These are phyloP conservation scores for Hormaphis cornu DNA, from an alignment of 1,140 invertebrate genomes.

Conservation along the genomic window DNA sequence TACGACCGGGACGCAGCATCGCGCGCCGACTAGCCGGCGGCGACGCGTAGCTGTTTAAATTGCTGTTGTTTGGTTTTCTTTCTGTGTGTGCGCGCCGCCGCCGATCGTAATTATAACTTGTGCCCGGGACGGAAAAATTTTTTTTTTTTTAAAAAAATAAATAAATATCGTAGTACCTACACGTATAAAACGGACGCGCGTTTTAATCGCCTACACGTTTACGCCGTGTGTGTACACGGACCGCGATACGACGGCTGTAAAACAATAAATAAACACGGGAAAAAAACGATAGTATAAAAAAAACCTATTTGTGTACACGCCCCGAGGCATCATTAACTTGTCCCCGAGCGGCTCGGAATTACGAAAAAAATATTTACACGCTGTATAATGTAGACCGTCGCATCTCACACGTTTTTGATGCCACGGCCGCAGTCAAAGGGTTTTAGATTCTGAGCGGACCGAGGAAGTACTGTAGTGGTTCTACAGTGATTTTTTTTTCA, in stretches of 20 bases:
- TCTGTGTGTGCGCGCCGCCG: background rate
- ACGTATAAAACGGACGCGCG: conserved; percentile 24
- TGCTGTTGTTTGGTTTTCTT: conserved; percentile 30
- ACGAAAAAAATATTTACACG: no score
- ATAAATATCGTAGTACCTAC: conserved; percentile 25
- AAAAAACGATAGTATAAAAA: conserved; percentile 14
- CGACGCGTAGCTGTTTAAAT: conserved; percentile 13
- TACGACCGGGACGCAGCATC: background rate
- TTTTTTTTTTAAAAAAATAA: conserved; percentile 24
- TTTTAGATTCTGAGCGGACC: no score
- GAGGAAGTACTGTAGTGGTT: no score
- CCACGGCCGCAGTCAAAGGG: no score
- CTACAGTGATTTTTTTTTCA: no score
- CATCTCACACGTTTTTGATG: no score
- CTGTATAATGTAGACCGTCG: no score
- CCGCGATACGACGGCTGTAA: conserved; percentile 13
- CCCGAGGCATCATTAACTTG: conserved; percentile 11
- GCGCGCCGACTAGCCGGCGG: background rate
- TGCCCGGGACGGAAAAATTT: background rate
- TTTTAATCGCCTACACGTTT: conserved; percentile 21
- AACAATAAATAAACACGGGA: conserved; percentile 31
- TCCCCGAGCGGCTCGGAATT: background rate
- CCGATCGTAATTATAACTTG: conserved; percentile 20
- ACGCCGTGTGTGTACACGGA: background rate
- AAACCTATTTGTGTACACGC: background rate